Evolutionary conservation across 2,888 invertebrate genomes (phyloP).

Genomic region (Lordiphosa fenestrarum): DNA sequence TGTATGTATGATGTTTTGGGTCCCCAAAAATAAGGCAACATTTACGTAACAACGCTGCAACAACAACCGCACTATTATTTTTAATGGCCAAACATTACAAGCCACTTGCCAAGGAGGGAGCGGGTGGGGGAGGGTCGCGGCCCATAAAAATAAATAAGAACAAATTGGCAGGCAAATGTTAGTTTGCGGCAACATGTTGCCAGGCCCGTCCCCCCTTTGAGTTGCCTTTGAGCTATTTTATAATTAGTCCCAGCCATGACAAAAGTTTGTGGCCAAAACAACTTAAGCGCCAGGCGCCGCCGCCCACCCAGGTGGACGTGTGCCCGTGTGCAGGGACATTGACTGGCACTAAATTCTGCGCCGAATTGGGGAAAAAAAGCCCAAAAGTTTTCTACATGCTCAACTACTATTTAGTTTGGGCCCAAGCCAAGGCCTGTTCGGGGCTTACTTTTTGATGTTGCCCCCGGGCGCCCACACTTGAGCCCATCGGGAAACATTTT

Average conservation of each 20-base stretch:
- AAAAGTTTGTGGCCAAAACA: slow-evolving; percentile 73
- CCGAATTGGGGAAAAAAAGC: slow-evolving; percentile 24
- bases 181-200: slow-evolving; percentile 58
- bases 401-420: slow-evolving; percentile 66
- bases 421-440: slow-evolving; percentile 38
- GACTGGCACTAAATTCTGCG: slow-evolving; percentile 56
- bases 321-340: slow-evolving; percentile 15
- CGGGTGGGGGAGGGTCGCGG: slow-evolving; percentile 3
- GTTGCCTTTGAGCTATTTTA: slow-evolving; percentile 73
- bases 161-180: slow-evolving; percentile 72
- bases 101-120: slow-evolving; percentile 33
- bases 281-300: slow-evolving; percentile 54
- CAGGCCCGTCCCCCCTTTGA: slow-evolving; percentile 39
- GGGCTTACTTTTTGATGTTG: slow-evolving; percentile 34
- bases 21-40: slow-evolving; percentile 29
- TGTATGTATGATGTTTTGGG: slow-evolving; percentile 14
- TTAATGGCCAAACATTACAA: slow-evolving; percentile 72
- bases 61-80: slow-evolving; percentile 67
- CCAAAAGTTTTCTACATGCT: slow-evolving; percentile 58
- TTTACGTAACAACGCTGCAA: slow-evolving; percentile 28
- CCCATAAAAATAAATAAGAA: slow-evolving; percentile 72
- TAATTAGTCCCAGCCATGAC: slow-evolving; percentile 73
- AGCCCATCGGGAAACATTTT: slow-evolving; percentile 35
- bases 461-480: slow-evolving; percentile 20
- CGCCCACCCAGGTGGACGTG: slow-evolving; percentile 36